These are phyloP conservation scores for Oedothorax gibbosus DNA, from an alignment of 1,140 invertebrate genomes.

Conservation along the genomic window DNA sequence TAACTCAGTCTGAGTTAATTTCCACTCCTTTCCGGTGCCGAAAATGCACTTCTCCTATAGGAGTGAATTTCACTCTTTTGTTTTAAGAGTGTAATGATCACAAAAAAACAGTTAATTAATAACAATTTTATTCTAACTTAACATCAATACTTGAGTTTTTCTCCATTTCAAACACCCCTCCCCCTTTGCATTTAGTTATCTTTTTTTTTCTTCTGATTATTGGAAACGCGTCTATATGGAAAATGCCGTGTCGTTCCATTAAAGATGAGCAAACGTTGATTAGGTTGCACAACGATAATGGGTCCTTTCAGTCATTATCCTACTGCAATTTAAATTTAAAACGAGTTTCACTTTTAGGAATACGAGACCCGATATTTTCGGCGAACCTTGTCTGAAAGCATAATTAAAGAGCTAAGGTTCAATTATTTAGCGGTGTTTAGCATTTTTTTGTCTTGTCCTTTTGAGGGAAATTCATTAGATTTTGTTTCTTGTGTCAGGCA, in stretches of 20 bases:
- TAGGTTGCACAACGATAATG: constrained; percentile 30
- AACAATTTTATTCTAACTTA: too few species aligned
- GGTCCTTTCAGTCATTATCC: constrained; percentile 53
- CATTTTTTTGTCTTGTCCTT: too few species aligned
- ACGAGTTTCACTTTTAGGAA: constrained; percentile 33
- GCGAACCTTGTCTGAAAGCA: constrained; percentile 12
- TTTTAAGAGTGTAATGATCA: too few species aligned
- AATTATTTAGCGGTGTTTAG: not conserved
- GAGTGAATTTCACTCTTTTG: too few species aligned
- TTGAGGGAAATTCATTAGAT: too few species aligned
- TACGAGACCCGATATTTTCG: constrained; percentile 47
- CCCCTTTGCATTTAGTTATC: not conserved
- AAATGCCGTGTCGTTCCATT: constrained; percentile 46
- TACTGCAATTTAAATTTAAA: constrained; percentile 59
- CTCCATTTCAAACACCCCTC: not conserved
- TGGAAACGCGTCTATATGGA: constrained; percentile 47
- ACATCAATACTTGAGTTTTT: too few species aligned
- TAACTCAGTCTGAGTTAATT: too few species aligned
- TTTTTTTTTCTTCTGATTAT: constrained; percentile 52
- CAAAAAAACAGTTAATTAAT: too few species aligned
- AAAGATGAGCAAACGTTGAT: constrained; percentile 52
- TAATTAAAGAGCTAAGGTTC: constrained; percentile 35
- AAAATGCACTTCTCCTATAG: too few species aligned
- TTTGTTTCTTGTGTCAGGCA: too few species aligned
- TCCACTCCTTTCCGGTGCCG: too few species aligned